Percentiles rank a stretch among this genome's conserved stretches.
Evolutionary conservation across 2,113 vertebrate genomes (phyloP).

Genomic region (Platichthys flesus): DNA sequence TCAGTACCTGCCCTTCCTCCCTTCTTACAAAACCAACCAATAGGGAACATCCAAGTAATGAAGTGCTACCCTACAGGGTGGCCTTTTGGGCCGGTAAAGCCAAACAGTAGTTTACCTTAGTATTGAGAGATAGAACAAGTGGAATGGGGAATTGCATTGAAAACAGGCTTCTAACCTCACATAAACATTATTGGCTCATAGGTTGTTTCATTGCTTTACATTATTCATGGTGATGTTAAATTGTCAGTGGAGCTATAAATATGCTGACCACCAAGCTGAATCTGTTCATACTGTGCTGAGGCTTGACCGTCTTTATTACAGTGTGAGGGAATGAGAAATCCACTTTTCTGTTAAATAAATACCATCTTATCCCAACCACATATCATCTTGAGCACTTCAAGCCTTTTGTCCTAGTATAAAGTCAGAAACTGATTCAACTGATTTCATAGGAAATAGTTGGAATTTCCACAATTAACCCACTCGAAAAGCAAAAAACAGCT

Average conservation of each 20-base stretch:
- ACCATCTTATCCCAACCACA: background rate
- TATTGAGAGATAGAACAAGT: background rate
- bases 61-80: background rate
- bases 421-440: no score
- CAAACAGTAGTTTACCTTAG: background rate
- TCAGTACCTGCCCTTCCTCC: slow-evolving; percentile 80
- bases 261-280: background rate
- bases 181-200: background rate
- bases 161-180: background rate
- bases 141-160: background rate
- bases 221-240: background rate
- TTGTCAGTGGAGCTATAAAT: no score
- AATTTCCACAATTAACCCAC: background rate
- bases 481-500: background rate
- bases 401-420: no score
- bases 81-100: background rate
- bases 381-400: background rate
- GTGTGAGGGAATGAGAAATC: background rate
- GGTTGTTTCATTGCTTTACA: background rate
- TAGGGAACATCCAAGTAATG: slow-evolving; percentile 3
- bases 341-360: background rate
- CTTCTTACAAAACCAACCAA: slow-evolving; percentile 56
- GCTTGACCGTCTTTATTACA: background rate
- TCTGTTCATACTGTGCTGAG: no score
- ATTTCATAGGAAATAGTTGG: no score